Conservation (phyloP, 2,888 invertebrate genomes). For the Galerucella calmariensis region DNA sequence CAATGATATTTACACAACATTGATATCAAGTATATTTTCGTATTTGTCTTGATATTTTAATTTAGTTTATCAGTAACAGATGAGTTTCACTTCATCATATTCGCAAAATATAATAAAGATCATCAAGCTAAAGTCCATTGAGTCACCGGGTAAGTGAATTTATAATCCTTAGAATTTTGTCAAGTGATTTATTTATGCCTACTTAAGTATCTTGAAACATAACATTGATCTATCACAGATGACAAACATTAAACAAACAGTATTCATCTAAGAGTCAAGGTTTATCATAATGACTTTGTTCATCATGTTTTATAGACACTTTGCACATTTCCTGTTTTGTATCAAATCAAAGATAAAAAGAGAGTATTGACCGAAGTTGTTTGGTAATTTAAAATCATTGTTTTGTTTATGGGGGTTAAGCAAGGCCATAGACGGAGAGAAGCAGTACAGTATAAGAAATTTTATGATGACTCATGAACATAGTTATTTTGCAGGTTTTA, state of each 20-base stretch:
- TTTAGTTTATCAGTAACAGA: background rate
- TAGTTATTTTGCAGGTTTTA: background rate
- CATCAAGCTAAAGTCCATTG: background rate
- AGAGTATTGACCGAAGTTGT: slow-evolving; percentile 11
- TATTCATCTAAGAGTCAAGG: slow-evolving; percentile 16
- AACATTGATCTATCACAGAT: slow-evolving; percentile 11
- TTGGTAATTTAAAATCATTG: slow-evolving; percentile 17
- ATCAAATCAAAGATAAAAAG: slow-evolving; percentile 4
- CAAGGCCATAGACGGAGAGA: slow-evolving; percentile 12
- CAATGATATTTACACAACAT: slow-evolving; percentile 1
- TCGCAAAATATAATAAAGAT: background rate
- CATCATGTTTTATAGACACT: background rate
- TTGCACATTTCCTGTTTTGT: slow-evolving; percentile 30
- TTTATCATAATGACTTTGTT: slow-evolving; percentile 13
- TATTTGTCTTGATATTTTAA: background rate
- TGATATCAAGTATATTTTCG: background rate
- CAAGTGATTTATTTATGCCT: slow-evolving; percentile 2
- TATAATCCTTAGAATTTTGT: slow-evolving; percentile 7
- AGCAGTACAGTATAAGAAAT: background rate
- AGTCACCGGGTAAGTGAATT: slow-evolving; percentile 3
- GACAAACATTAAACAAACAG: background rate
- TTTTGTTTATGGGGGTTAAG: slow-evolving; percentile 13
- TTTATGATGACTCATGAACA: background rate
- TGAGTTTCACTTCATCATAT: background rate
- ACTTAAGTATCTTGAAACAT: background rate